Conservation (phyloP, 2,113 vertebrate genomes). For the Syngnathus scovelli region DNA sequence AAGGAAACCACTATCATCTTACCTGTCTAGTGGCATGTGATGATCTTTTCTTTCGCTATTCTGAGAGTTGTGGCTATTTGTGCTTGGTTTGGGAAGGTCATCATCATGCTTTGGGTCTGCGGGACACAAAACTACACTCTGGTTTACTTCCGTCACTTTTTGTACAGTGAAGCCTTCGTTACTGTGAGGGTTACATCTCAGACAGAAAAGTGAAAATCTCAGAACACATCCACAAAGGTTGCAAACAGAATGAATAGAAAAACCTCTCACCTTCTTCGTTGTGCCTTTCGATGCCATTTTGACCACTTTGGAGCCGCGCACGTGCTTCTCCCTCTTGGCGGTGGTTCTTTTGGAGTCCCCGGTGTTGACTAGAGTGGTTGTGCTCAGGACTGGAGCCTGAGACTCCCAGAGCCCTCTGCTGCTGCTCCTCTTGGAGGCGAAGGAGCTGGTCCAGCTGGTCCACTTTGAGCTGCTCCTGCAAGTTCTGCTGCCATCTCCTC, state of each 20-base stretch:
- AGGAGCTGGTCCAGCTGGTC: slow-evolving; percentile 85
- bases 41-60: slow-evolving; percentile 13
- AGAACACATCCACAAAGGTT: background rate
- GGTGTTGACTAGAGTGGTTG: background rate
- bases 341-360: background rate
- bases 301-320: background rate
- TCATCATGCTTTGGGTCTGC: slow-evolving; percentile 5
- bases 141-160: slow-evolving; percentile 1
- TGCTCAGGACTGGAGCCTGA: background rate
- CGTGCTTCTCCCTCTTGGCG: slow-evolving; percentile 4
- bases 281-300: background rate
- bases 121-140: background rate
- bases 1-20: background rate
- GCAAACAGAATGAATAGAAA: background rate
- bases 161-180: background rate
- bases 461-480: slow-evolving; percentile 85
- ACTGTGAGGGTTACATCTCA: too few relatives aligned
- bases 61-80: slow-evolving; percentile 8
- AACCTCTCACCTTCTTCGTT: slow-evolving; percentile 21
- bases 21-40: slow-evolving; percentile 51
- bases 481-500: slow-evolving; percentile 85
- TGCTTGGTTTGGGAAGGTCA: background rate
- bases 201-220: too few relatives aligned
- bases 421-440: slow-evolving; percentile 81
- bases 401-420: slow-evolving; percentile 74